Percentiles rank a stretch among this genome's conserved stretches.
phyloP scores from a whole-genome alignment of 2,797 vertebrate genomes.

The Cossypha polioptera region DNA sequence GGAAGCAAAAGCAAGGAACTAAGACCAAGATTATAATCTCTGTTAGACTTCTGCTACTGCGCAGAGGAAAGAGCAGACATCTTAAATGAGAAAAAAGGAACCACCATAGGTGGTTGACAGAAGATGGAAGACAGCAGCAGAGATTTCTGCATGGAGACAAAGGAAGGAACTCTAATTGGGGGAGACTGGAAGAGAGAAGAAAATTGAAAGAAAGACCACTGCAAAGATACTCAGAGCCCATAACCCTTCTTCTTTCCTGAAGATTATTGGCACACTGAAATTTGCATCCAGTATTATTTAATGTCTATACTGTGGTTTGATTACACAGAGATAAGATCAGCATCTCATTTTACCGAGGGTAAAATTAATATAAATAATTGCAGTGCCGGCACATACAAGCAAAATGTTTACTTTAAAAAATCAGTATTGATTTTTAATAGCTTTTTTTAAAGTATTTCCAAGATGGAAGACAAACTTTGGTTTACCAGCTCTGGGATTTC shows the following conservation, averaged over 20 bases:
- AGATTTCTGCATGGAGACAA: neutral
- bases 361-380: neutral
- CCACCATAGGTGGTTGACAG: neutral
- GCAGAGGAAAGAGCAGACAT: neutral
- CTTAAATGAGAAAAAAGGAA: neutral
- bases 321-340: neutral
- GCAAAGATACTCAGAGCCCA: neutral
- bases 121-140: neutral
- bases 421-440: neutral
- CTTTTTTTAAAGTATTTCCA: neutral
- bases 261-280: neutral
- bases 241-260: neutral
- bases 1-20: neutral
- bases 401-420: neutral
- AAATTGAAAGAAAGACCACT: neutral
- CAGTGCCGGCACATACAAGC: neutral
- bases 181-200: neutral
- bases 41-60: neutral
- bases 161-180: neutral
- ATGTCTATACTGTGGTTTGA: neutral
- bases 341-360: fast-evolving
- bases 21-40: neutral
- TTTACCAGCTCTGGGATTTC: neutral
- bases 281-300: neutral
- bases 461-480: neutral